Conservation (phyloP, 2,888 invertebrate genomes). For the Cenopis cana region DNA sequence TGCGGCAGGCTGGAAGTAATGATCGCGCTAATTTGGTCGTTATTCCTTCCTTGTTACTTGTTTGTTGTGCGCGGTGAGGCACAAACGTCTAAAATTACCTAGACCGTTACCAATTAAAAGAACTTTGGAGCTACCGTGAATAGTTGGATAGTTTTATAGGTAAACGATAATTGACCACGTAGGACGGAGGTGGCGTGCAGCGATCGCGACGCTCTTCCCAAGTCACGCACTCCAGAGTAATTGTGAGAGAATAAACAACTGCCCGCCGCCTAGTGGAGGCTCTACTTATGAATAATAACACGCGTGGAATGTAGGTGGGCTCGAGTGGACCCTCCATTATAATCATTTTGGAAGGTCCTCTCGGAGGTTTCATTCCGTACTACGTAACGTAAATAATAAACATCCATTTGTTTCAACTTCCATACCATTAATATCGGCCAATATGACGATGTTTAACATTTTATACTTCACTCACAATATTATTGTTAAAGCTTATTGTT, state of each 20-base stretch:
- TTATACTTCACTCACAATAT: constrained; percentile 27
- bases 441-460: constrained; percentile 22
- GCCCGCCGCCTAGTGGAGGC: constrained; percentile 47
- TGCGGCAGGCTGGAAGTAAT: constrained; percentile 35
- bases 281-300: constrained; percentile 49
- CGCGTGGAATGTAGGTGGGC: constrained; percentile 60
- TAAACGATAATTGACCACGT: constrained; percentile 40
- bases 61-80: constrained; percentile 15
- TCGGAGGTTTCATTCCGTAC: constrained; percentile 14
- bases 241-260: constrained; percentile 68
- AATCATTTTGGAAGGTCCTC: constrained; percentile 34
- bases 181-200: constrained; percentile 56
- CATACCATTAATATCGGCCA: constrained; percentile 15
- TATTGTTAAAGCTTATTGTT: constrained; percentile 39
- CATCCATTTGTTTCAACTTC: constrained; percentile 20
- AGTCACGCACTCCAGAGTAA: constrained; percentile 70
- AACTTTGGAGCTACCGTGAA: constrained; percentile 20
- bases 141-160: constrained; percentile 18
- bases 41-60: constrained; percentile 34
- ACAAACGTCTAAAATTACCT: constrained; percentile 6
- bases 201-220: constrained; percentile 56
- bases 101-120: constrained; percentile 15
- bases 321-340: constrained; percentile 48
- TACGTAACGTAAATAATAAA: constrained; percentile 36
- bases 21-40: constrained; percentile 37